Base-by-base conservation (phyloP, 2,888 invertebrate genomes). In the Bhutanitis thaidina region DNA sequence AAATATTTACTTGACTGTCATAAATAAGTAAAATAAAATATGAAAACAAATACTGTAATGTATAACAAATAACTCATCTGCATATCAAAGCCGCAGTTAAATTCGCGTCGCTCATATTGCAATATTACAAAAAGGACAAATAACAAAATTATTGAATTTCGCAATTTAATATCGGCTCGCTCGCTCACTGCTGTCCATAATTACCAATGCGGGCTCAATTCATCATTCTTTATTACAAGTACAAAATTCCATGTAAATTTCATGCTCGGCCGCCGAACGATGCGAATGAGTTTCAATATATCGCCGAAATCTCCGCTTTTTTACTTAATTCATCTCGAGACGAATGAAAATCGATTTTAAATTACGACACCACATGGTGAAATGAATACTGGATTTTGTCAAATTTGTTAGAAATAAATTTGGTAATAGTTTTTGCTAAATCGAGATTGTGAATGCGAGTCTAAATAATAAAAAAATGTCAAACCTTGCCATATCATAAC, bases 191-290 rank as follows among this genome's bases (percentile, higher is more conserved):
- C 69, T 78, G 80, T 65, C 81, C 80, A 72, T 88, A 87, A 88
- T 87, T 85, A 87, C 86, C 84, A 83, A 75, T 86, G 83, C 81
- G 79, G 79, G 75, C 72, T 73, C 88, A 85, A 88, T 89, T 85
- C 85, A 88, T 88, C 88, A 88, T 86, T 84, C 81, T 88, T 89
- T 88, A 88, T 88, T 87, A 85, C 85, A 80, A 79, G 79, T 83
- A 78, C 82, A 74, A 86, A 84, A 84, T 84, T 83, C 84, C 83
- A 84, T 86, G 87, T 83, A 89, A 87, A 88, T 87, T 85, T 85
- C 79, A 82, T 80, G 78, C 74, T 67, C 69, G 72, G 71, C 73
- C 71, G 72, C 71, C 74, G 74, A 65, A 72, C 70, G 61, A 65
- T 67, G 69, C 65, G 77, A 78, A 80, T 82, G 77, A 75, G 76